phyloP scores from a whole-genome alignment of 2,797 vertebrate species.

The Oreochromis mossambicus region DNA sequence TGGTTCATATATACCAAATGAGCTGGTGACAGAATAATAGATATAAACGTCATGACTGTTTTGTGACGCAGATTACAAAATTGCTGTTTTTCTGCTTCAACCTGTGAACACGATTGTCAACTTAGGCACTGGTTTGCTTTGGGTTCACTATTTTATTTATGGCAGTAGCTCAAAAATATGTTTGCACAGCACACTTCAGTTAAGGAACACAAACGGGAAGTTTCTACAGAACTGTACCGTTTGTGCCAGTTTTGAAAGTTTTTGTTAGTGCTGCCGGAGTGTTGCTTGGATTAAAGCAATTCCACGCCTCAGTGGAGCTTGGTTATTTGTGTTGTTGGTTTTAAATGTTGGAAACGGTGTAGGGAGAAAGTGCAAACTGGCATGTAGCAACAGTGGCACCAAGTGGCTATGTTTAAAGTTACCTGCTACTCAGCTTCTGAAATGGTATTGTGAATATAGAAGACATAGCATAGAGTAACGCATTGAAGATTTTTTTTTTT shows the following conservation, averaged over 20 bases:
- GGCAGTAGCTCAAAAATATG: not conserved
- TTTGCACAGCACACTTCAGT: not conserved
- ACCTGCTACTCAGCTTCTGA: not conserved
- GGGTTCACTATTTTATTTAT: not conserved
- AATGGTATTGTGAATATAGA: not conserved
- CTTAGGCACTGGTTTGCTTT: not conserved
- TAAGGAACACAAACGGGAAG: not conserved
- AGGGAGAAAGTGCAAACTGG: not conserved
- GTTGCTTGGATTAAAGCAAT: conserved; percentile 50
- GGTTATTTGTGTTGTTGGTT: conserved; percentile 33
- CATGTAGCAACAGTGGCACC: conserved; percentile 67
- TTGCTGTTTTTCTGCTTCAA: not conserved
- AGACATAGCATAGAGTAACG: not conserved
- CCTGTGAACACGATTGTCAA: not conserved
- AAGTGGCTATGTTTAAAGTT: conserved; percentile 53
- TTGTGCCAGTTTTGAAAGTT: conserved; percentile 11
- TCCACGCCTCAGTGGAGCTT: conserved; percentile 23
- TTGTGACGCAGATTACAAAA: not conserved
- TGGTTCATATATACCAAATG: not conserved
- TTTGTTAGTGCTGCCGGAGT: conserved; percentile 15
- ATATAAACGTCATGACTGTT: not conserved
- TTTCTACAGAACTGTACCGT: conserved; percentile 13
- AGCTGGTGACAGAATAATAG: not conserved
- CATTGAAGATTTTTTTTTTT: not conserved
- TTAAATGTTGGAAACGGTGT: conserved; percentile 6